Evolutionary conservation across 2,797 vertebrate species (phyloP), one percentile per base, ranked within the genome.

Genomic region (Florisuga fusca): DNA sequence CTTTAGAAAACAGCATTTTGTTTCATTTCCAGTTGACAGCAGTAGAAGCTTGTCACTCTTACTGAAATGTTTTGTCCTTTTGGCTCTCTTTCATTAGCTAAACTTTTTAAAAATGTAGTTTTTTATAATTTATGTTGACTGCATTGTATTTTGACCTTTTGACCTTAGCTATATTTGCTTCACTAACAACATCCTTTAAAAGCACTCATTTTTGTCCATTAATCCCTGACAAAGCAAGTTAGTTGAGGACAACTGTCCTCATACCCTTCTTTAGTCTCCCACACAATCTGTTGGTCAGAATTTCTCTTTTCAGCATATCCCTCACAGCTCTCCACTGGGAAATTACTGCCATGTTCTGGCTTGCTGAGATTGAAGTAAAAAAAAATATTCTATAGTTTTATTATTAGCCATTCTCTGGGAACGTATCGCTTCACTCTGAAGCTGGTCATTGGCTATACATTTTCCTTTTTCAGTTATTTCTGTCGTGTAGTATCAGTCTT

Each of bases 281-380:
- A 43, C 23, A 36, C 2, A 1, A 63, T 59, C 41, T 57, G 19
- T 71, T 0, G 0, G 90, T 84, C 85, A 69, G 59, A 89, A 59
- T 86, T 89, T 91, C 75, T 87, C 29, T 89, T 94, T 66, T 79
- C 77, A 84, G 57, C 8, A 17, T 84, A 80, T 27, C 58, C 12
- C 55, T 59, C 34, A 33, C 64, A 69, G 23, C 41, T 89, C 25
- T 81, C 68, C 51, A 17, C 53, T 82, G 75, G 69, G 69, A 91
- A 90, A 78, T 89, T 82, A 87, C 7, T 94, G 36, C 43, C 58
- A 41, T 64, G 34, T 71, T 79, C 81, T 91, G 87, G 17, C 80
- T 96, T 86, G 90, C 85, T 79, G 77, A 94, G 55, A 26, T 48
- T 55, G 38, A 90, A 94, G 71, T 74, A 73, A 76, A 90, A 91